Evolutionary conservation across 1,140 invertebrate species (phyloP).

Genomic region (Pachypsylla venusta): DNA sequence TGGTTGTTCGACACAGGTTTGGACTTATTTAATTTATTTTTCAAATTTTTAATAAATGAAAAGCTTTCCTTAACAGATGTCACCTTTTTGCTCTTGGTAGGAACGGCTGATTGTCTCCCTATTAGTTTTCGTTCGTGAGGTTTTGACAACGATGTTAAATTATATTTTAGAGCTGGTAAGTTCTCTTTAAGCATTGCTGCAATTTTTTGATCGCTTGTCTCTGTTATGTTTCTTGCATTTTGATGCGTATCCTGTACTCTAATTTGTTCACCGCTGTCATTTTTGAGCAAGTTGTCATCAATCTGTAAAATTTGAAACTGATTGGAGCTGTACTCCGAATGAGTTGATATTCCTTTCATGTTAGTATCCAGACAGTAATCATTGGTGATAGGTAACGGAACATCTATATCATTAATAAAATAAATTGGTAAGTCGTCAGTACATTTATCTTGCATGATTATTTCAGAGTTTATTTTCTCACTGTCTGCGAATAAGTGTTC

Average conservation of each 20-base stretch:
- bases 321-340: neutral
- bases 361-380: neutral
- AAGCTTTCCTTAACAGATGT: neutral
- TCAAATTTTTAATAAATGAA: slow-evolving; percentile 9
- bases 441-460: slow-evolving; percentile 2
- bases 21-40: neutral
- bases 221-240: no score
- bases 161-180: no score
- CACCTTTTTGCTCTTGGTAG: slow-evolving; percentile 1
- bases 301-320: neutral
- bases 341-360: neutral
- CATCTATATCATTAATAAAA: neutral
- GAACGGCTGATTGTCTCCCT: no score
- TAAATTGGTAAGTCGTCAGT: neutral
- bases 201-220: no score
- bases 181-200: no score
- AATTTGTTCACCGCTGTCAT: no score
- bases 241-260: no score
- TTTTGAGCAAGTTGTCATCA: no score
- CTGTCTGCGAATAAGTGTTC: neutral
- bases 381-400: neutral
- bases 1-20: neutral
- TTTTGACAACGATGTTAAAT: no score
- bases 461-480: neutral
- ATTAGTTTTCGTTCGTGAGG: no score